Conservation (phyloP, 2,888 invertebrate species). For the Meiosimyza decipiens region DNA sequence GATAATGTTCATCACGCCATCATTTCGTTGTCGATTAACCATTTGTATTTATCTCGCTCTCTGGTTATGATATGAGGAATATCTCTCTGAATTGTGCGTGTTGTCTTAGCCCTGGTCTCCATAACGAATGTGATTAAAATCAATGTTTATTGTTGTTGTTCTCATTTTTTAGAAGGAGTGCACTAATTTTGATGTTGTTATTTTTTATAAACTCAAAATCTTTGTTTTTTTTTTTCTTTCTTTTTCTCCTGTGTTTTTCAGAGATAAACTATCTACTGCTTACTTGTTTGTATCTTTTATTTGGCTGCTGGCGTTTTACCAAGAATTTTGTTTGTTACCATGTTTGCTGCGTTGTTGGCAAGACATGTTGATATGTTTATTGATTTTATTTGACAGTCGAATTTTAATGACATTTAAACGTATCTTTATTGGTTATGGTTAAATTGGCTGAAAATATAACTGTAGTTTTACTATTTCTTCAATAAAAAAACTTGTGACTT, state of each 20-base stretch:
- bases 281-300: neutral
- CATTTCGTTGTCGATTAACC: constrained; percentile 36
- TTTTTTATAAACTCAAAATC: neutral
- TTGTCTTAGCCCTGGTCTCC: constrained; percentile 16
- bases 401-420: constrained; percentile 1
- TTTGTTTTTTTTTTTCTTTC: constrained; percentile 37
- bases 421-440: neutral
- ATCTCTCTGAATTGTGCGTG: constrained; percentile 10
- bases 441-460: too few species aligned
- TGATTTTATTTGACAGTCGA: neutral
- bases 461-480: too few species aligned
- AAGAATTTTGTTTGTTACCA: constrained; percentile 3
- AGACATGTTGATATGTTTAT: constrained; percentile 1
- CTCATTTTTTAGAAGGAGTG: constrained; percentile 36
- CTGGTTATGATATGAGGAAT: constrained; percentile 3
- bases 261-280: neutral
- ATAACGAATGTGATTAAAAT: constrained; percentile 36
- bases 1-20: constrained; percentile 35
- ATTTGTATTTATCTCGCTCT: constrained; percentile 1
- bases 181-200: constrained; percentile 24
- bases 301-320: constrained; percentile 15
- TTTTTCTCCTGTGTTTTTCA: too few species aligned
- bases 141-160: constrained; percentile 24
- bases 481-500: too few species aligned
- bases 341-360: neutral